A percentile compares a stretch with the other conserved stretches of the same genome.
Conservation (phyloP, 1,140 invertebrate species). For the Plutomurus gul region DNA sequence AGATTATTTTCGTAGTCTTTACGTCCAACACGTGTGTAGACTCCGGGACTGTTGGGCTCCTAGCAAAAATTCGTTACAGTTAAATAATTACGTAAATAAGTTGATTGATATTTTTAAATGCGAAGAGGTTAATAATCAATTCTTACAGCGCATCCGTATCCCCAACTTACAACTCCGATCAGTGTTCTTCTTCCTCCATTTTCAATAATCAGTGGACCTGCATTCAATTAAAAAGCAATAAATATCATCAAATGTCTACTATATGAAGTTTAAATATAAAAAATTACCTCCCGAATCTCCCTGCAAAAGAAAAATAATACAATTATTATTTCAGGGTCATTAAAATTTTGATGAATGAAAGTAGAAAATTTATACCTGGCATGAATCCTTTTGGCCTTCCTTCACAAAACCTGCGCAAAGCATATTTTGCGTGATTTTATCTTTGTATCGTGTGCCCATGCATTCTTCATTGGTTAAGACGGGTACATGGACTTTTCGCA, state of each 20-base stretch:
- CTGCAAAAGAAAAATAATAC: neutral
- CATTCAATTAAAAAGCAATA: neutral
- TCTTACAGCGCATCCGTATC: slow-evolving; percentile 61
- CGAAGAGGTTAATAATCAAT: too few species aligned
- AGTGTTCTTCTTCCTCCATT: slow-evolving; percentile 44
- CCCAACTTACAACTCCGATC: slow-evolving; percentile 54
- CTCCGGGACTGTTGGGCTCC: slow-evolving; percentile 58
- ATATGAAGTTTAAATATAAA: neutral
- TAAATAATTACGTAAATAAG: too few species aligned
- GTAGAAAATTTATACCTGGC: slow-evolving; percentile 62
- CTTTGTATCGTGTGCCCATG: slow-evolving; percentile 33
- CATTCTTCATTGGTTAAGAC: slow-evolving; percentile 51
- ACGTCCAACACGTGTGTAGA: slow-evolving; percentile 60
- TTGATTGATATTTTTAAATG: too few species aligned
- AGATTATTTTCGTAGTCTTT: neutral
- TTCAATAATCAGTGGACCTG: slow-evolving; percentile 32
- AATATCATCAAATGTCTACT: neutral
- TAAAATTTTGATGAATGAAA: neutral
- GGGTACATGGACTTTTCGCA: slow-evolving; percentile 51
- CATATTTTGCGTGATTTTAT: slow-evolving; percentile 56
- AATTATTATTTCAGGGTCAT: neutral
- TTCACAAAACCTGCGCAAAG: slow-evolving; percentile 80
- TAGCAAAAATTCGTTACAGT: too few species aligned
- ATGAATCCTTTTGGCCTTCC: slow-evolving; percentile 76
- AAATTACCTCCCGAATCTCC: slow-evolving; percentile 29